phyloP scores from a whole-genome alignment of 2,113 vertebrate species.

The Pedetes capensis region DNA sequence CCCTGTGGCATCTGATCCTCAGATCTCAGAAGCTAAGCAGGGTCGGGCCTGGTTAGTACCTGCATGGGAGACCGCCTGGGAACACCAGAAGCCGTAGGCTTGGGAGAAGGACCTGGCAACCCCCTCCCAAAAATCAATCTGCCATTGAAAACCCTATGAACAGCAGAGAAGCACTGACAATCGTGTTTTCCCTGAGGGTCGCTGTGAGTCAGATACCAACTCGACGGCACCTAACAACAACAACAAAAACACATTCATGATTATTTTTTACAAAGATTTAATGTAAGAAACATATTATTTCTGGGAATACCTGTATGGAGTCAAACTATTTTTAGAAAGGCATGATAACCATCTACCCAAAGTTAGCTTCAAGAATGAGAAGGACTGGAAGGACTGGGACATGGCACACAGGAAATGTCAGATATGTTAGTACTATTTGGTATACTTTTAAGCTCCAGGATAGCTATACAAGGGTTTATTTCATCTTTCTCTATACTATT shows the following conservation, averaged over 20 bases:
- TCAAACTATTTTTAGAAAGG: neutral
- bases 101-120: no score
- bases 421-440: neutral
- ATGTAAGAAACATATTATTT: neutral
- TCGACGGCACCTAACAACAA: no score
- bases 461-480: neutral
- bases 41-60: no score
- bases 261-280: neutral
- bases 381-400: neutral
- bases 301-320: neutral
- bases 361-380: neutral
- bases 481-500: neutral
- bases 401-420: neutral
- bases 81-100: no score
- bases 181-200: no score
- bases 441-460: neutral
- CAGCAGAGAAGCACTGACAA: no score
- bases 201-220: no score
- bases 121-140: no score
- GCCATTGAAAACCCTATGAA: no score
- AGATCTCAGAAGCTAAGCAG: no score
- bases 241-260: neutral
- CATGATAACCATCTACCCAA: neutral
- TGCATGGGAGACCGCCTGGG: no score
- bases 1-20: no score